Conservation (phyloP, 1,140 invertebrate species). For the Cataglyphis hispanica region DNA sequence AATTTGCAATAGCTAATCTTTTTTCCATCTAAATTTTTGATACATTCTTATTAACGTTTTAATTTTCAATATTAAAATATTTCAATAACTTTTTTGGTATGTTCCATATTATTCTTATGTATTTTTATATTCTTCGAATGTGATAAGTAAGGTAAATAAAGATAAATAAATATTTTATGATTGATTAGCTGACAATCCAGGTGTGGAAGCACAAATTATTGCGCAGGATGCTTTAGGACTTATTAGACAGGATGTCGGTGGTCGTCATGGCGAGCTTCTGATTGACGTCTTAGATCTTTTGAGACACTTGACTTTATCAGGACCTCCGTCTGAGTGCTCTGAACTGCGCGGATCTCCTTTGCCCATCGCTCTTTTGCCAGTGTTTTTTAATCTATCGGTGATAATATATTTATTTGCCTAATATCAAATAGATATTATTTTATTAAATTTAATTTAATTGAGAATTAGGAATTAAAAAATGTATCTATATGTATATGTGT, state of each 20-base stretch:
- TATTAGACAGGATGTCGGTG: slow-evolving; percentile 83
- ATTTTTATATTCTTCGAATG: not conserved
- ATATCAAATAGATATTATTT: not conserved
- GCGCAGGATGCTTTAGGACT: slow-evolving; percentile 85
- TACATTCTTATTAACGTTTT: not conserved
- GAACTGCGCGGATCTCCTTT: slow-evolving; percentile 84
- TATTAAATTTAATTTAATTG: not conserved
- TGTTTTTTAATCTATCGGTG: slow-evolving; percentile 86
- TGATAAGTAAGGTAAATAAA: not conserved
- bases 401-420: slow-evolving; percentile 9
- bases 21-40: not conserved
- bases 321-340: slow-evolving; percentile 81
- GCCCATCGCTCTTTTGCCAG: slow-evolving; percentile 84
- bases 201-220: slow-evolving; percentile 82
- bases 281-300: slow-evolving; percentile 82
- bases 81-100: not conserved
- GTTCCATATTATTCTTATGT: not conserved
- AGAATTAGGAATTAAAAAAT: not conserved
- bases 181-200: slow-evolving; percentile 80
- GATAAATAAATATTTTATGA: slow-evolving; percentile 17
- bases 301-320: slow-evolving; percentile 81
- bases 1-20: not conserved
- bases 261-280: slow-evolving; percentile 82
- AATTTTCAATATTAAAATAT: slow-evolving; percentile 34
- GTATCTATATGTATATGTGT: too few relatives aligned